Conservation (phyloP, 2,888 invertebrate species). For the Drosophila algonquin region DNA sequence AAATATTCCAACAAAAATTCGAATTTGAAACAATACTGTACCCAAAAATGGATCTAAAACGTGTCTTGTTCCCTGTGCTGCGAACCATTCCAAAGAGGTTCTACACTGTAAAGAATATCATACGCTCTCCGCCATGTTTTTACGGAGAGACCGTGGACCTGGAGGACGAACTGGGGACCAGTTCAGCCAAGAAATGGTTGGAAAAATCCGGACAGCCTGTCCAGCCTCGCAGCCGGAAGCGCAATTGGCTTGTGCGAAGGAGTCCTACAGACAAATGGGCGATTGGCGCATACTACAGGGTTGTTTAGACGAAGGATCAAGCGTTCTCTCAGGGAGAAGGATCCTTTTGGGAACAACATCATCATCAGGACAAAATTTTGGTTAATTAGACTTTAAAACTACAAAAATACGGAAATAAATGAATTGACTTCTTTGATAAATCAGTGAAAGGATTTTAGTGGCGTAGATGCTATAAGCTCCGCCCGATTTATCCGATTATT, state of each 20-base stretch:
- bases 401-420: neutral
- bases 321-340: no score
- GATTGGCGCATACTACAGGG: neutral
- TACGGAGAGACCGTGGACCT: neutral
- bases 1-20: neutral
- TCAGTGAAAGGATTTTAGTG: neutral
- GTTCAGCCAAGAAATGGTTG: neutral
- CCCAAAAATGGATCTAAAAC: neutral
- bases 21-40: neutral
- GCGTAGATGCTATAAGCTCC: neutral
- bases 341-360: neutral
- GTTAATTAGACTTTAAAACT: no score
- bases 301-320: neutral
- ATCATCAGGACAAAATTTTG: neutral
- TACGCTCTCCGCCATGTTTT: neutral
- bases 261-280: neutral
- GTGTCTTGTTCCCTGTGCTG: neutral
- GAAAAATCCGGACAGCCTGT: neutral
- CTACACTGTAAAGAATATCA: fast-evolving
- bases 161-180: neutral
- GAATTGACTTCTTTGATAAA: neutral
- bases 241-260: neutral
- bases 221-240: neutral
- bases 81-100: neutral
- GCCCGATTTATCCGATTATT: neutral